Base-by-base conservation (phyloP, 2,113 vertebrate genomes). In the Natator depressus region DNA sequence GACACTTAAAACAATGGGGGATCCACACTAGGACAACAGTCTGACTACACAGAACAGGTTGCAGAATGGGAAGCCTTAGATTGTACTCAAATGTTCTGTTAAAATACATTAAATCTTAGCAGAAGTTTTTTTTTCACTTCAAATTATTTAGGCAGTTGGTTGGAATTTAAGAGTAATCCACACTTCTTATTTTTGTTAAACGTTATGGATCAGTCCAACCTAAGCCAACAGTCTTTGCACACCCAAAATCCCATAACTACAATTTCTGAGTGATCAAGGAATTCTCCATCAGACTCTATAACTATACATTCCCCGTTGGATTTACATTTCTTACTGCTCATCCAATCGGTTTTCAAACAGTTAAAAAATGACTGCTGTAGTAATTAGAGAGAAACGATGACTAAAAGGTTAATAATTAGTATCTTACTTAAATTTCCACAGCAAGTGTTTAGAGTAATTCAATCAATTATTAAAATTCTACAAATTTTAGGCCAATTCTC, bases 101-200 rank as follows among this genome's bases (percentile, higher is more conserved):
- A 97, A 98, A 95, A 96, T 89, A 97, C 82, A 97, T 93, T 49
- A 92, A 96, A 90, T 96, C 95, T 97, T 84, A 50, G 82, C 47
- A 95, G 80, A n/a, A 95, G 81, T 92, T 92, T 93, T 97, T 91
- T 94, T 95, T 54, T 54, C 87, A 96, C 51, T 92, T 97, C 96
- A 91, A 90, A 91, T 87, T 95, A 98, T 90, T 89, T 87, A 95
- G 94, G 69, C 85, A 97, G 96, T 93, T 95, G 93, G 82, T 46
- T 3, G 0, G 49, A 88, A 90, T 50, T 27, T 49, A 79, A 49
- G 8, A 69, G 59, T 53, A 76, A 91, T 24, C 25, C 72, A 84
- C 24, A 96, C 93, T 29, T 5, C 12, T 82, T 50, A 80, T 72
- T 95, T 89, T 76, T 88, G 22, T 69, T 86, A 93, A 88, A 3